phyloP scores from a whole-genome alignment of 2,113 vertebrate genomes.

The Corvus moneduloides region DNA sequence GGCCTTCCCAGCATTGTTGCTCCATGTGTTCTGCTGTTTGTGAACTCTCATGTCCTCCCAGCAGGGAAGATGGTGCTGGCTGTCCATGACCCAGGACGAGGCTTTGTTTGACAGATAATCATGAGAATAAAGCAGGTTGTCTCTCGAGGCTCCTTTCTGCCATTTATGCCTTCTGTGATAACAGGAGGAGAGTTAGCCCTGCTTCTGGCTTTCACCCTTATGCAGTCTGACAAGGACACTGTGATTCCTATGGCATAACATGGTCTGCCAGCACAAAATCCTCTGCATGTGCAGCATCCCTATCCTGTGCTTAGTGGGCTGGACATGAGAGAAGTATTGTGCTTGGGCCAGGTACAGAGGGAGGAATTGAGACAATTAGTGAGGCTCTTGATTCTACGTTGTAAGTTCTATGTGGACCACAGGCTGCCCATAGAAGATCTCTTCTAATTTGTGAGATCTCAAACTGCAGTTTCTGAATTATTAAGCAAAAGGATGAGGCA shows the following conservation, averaged over 20 bases:
- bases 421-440: not conserved
- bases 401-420: not conserved
- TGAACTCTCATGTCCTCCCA: not conserved
- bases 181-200: not conserved
- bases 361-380: not conserved
- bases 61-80: not conserved
- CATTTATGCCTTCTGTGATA: not conserved
- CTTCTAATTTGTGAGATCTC: not conserved
- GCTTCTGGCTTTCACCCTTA: not conserved
- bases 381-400: not conserved
- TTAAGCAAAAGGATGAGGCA: not conserved
- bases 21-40: not conserved
- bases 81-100: not conserved
- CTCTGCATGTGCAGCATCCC: not conserved
- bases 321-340: rapidly evolving
- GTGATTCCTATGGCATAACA: not conserved
- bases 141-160: not conserved
- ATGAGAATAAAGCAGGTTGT: not conserved
- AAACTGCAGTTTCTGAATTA: not conserved
- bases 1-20: not conserved
- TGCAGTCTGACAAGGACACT: not conserved
- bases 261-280: not conserved
- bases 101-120: not conserved
- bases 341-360: rapidly evolving
- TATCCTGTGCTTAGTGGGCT: rapidly evolving